Conservation (phyloP, 2,888 invertebrate genomes). For the Ypsolopha scabrella region DNA sequence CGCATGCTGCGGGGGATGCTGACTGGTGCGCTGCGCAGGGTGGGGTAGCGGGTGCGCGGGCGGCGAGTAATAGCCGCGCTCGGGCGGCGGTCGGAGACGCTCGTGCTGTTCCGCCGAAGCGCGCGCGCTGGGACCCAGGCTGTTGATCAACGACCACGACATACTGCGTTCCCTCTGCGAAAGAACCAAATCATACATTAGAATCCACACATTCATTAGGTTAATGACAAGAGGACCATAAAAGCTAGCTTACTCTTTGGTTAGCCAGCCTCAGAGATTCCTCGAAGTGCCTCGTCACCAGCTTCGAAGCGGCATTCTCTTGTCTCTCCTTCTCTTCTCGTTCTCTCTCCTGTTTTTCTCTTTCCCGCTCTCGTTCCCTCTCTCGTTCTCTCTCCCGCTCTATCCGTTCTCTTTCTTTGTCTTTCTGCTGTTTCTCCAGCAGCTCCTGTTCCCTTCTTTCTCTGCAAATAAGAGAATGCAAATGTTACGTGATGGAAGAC, state of each 20-base stretch:
- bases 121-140: constrained; percentile 58
- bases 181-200: constrained; percentile 12
- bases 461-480: constrained; percentile 35
- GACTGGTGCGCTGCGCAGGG: constrained; percentile 14
- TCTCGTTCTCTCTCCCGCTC: constrained; percentile 71
- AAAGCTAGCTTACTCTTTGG: constrained; percentile 74
- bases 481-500: neutral
- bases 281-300: constrained; percentile 90
- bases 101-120: constrained; percentile 36
- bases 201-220: neutral
- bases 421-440: constrained; percentile 77
- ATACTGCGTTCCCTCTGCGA: constrained; percentile 61
- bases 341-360: constrained; percentile 65
- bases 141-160: constrained; percentile 70
- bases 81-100: constrained; percentile 28
- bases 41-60: constrained; percentile 21
- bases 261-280: constrained; percentile 85
- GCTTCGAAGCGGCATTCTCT: constrained; percentile 81
- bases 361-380: constrained; percentile 58
- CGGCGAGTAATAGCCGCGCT: constrained; percentile 32
- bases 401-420: constrained; percentile 74
- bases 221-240: constrained; percentile 7
- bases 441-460: constrained; percentile 66
- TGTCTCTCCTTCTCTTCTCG: constrained; percentile 69
- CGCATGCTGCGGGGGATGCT: constrained; percentile 12